Evolutionary conservation across 1,140 invertebrate species (phyloP).

Genomic region (Choristoneura fumiferana): DNA sequence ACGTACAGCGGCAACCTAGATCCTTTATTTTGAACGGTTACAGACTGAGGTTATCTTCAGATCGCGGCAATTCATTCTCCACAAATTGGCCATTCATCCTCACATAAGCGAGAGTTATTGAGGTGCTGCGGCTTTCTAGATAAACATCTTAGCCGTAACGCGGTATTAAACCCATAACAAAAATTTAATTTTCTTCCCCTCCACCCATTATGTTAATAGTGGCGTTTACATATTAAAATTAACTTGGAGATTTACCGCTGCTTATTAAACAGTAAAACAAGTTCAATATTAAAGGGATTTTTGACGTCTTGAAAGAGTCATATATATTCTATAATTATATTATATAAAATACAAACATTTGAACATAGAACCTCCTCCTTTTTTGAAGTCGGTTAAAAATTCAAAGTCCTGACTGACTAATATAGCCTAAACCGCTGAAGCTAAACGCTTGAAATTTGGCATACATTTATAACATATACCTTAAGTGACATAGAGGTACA

Average conservation of each 20-base stretch:
- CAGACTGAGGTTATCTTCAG: slow-evolving; percentile 43
- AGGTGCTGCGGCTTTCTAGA: slow-evolving; percentile 35
- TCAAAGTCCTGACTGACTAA: no score
- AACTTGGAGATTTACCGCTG: not conserved
- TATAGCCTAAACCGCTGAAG: no score
- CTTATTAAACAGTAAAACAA: not conserved
- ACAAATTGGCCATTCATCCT: slow-evolving; percentile 65
- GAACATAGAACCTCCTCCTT: no score
- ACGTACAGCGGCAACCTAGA: not conserved
- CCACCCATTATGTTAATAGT: slow-evolving; percentile 16
- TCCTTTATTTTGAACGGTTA: slow-evolving; percentile 17
- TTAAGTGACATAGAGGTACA: no score
- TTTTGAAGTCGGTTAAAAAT: no score
- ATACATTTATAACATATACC: no score
- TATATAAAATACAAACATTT: no score
- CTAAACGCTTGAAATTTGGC: no score
- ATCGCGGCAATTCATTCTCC: slow-evolving; percentile 56
- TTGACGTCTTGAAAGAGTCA: no score
- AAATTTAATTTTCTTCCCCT: slow-evolving; percentile 21
- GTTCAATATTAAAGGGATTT: no score
- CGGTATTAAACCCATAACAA: slow-evolving; percentile 20
- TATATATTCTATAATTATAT: no score
- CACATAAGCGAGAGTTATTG: slow-evolving; percentile 60
- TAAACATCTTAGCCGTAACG: slow-evolving; percentile 42
- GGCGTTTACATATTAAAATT: slow-evolving; percentile 15